Conservation (phyloP, 2,113 vertebrate species). For the Nannospalax galili region DNA sequence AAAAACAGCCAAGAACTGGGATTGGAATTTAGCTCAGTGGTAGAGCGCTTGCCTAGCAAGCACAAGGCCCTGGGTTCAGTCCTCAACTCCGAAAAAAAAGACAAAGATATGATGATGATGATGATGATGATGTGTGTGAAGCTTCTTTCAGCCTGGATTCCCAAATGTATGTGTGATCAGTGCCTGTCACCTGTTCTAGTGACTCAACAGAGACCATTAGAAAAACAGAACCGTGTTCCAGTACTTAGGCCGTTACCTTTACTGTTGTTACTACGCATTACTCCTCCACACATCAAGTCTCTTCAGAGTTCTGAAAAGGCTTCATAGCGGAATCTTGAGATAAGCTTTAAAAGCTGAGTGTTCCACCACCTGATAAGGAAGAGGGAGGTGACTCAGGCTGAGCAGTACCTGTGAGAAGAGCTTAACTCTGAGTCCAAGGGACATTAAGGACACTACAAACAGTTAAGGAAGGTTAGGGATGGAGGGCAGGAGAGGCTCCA, state of each 20-base stretch:
- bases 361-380: background rate
- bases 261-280: background rate
- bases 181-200: background rate
- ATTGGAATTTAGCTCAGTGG: no score
- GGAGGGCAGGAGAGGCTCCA: background rate
- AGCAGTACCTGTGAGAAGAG: background rate
- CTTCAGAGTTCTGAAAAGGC: background rate
- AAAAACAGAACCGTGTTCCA: background rate
- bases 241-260: background rate
- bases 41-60: no score
- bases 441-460: background rate
- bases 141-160: background rate
- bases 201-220: background rate
- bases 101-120: no score
- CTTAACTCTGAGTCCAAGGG: background rate
- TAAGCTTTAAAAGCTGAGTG: background rate
- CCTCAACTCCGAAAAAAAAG: no score
- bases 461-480: background rate
- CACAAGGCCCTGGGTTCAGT: no score
- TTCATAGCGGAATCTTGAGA: background rate
- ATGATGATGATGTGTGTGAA: no score
- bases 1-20: background rate
- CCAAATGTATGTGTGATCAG: background rate
- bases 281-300: background rate
- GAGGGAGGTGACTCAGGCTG: background rate